Evolutionary conservation across 2,888 invertebrate species (phyloP).

Genomic region (Hylaea fasciaria): DNA sequence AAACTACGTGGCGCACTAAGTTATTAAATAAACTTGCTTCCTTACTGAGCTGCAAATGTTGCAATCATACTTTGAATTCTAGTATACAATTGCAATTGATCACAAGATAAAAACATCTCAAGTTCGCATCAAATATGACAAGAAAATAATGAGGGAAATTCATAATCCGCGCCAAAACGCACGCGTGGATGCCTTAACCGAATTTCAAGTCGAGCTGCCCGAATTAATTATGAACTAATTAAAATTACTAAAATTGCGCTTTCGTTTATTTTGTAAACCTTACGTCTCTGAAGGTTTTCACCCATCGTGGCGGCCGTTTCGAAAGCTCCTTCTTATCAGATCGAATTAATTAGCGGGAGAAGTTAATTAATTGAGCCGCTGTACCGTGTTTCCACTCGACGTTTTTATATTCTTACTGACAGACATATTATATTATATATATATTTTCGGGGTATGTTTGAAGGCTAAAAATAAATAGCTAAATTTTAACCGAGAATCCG

Average conservation of each 20-base stretch:
- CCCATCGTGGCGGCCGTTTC: conserved; percentile 52
- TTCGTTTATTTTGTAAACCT: conserved; percentile 45
- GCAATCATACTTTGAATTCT: no score
- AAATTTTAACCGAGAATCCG: conserved; percentile 35
- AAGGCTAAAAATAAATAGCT: conserved; percentile 36
- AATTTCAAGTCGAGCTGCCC: conserved; percentile 21
- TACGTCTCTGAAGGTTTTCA: conserved; percentile 52
- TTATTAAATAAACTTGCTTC: no score
- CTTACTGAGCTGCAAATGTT: neutral
- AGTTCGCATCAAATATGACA: conserved; percentile 26
- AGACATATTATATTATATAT: no score
- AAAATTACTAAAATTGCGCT: conserved; percentile 40
- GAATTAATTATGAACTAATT: conserved; percentile 36
- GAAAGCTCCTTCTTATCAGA: conserved; percentile 65
- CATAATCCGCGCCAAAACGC: conserved; percentile 21
- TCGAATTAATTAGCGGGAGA: conserved; percentile 57
- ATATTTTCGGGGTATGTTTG: conserved; percentile 39
- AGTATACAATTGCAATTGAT: no score
- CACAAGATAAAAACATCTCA: neutral
- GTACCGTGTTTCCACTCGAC: conserved; percentile 46
- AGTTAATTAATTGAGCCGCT: conserved; percentile 50
- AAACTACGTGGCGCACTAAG: no score
- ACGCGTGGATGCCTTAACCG: conserved; percentile 19
- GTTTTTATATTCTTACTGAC: conserved; percentile 38
- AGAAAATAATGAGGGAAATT: conserved; percentile 26